Evolutionary conservation across 1,140 invertebrate species (phyloP).

Genomic region (Pachypsylla venusta): DNA sequence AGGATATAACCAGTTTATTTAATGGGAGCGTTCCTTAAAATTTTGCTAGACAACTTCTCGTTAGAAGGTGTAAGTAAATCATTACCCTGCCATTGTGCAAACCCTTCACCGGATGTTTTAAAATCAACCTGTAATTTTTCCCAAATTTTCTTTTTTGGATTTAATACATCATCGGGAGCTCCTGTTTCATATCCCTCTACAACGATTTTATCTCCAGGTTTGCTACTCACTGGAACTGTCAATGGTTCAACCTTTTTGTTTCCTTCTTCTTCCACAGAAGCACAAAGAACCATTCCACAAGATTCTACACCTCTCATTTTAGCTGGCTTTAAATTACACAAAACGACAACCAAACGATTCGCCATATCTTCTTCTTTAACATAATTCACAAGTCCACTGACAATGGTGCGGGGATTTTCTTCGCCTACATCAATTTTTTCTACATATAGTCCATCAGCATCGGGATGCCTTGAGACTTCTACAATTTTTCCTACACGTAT

Average conservation of each 20-base stretch:
- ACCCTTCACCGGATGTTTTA: slow-evolving; percentile 52
- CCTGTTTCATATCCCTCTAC: slow-evolving; percentile 69
- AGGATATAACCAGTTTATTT: slow-evolving; percentile 51
- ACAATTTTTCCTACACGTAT: slow-evolving; percentile 86
- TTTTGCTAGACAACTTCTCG: slow-evolving; percentile 50
- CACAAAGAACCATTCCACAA: slow-evolving; percentile 81
- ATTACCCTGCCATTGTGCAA: slow-evolving; percentile 72
- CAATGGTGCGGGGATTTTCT: slow-evolving; percentile 45
- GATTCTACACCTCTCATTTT: slow-evolving; percentile 84
- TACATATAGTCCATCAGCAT: slow-evolving; percentile 89
- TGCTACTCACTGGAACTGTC: slow-evolving; percentile 49
- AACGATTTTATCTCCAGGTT: slow-evolving; percentile 63
- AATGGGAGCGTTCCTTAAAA: slow-evolving; percentile 57
- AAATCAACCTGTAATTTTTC: slow-evolving; percentile 76
- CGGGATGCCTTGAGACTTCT: slow-evolving; percentile 79
- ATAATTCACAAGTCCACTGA: slow-evolving; percentile 81
- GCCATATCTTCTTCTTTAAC: slow-evolving; percentile 77
- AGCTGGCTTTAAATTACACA: slow-evolving; percentile 86
- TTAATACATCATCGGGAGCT: slow-evolving; percentile 67
- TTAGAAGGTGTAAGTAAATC: slow-evolving; percentile 44
- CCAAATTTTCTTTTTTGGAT: slow-evolving; percentile 98
- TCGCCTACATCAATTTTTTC: slow-evolving; percentile 76
- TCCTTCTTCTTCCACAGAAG: slow-evolving; percentile 55
- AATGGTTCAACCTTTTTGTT: slow-evolving; percentile 68
- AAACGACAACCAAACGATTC: slow-evolving; percentile 66